Percentiles rank a stretch among this genome's conserved stretches.
Conservation (phyloP, 2,888 invertebrate species). For the Mesochorus sp. region DNA sequence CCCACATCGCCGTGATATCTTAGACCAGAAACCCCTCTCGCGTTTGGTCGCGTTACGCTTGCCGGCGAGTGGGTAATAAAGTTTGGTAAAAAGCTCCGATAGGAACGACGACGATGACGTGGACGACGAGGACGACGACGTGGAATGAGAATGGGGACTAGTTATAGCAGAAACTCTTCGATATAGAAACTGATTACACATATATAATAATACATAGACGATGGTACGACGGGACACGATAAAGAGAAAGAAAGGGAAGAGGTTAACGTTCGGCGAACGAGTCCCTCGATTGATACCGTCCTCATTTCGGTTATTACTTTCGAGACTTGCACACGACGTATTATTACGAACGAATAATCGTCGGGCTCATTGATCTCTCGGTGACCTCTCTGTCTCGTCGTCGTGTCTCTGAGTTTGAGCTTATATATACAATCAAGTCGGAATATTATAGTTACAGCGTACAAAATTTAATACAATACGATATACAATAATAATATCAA, state of each 20-base stretch:
- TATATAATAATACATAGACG: constrained; percentile 1
- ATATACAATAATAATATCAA: background rate
- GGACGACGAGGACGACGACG: constrained; percentile 17
- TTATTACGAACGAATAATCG: constrained; percentile 10
- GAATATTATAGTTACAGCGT: background rate
- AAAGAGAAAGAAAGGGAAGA: background rate
- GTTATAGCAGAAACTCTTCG: constrained; percentile 19
- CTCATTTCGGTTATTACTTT: constrained; percentile 39
- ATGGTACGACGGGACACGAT: constrained; percentile 37
- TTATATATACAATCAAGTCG: background rate
- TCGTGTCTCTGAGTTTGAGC: background rate
- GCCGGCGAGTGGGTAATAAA: constrained; percentile 57
- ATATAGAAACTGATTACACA: background rate
- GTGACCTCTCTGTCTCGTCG: constrained; percentile 9
- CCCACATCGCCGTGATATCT: constrained; percentile 62
- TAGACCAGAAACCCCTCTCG: constrained; percentile 44
- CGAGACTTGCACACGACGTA: background rate
- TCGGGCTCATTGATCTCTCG: constrained; percentile 25
- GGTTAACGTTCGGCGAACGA: constrained; percentile 50
- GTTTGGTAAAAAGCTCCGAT: constrained; percentile 61
- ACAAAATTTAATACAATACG: background rate
- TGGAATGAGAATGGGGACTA: constrained; percentile 34
- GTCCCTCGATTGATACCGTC: constrained; percentile 44
- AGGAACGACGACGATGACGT: constrained; percentile 29
- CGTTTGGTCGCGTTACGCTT: constrained; percentile 22